These are phyloP conservation scores for Adelognathus sp. DNA, from an alignment of 2,888 invertebrate genomes.

Conservation along the genomic window DNA sequence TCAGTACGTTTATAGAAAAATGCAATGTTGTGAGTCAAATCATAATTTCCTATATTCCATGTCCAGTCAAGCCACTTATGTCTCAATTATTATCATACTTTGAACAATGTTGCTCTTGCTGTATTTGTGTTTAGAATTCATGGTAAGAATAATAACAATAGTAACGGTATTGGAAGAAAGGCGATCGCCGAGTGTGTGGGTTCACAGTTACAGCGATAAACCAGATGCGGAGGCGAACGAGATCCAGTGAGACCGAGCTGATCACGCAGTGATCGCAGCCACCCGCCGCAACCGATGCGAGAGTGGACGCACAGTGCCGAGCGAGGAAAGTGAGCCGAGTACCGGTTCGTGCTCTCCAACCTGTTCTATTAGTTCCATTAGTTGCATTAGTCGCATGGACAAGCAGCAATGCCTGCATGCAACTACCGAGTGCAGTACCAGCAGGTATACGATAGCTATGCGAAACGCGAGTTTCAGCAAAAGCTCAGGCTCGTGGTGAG, in stretches of 20 bases:
- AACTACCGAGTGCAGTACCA: too few species aligned
- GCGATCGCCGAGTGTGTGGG: background rate
- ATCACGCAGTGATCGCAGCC: conserved; percentile 59
- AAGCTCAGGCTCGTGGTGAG: conserved; percentile 24
- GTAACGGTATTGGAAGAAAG: conserved; percentile 2
- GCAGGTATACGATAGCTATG: background rate
- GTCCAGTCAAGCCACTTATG: too few species aligned
- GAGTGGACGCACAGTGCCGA: conserved; percentile 10
- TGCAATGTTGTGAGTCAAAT: too few species aligned
- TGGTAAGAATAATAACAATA: too few species aligned
- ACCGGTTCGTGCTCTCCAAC: conserved; percentile 59
- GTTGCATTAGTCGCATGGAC: conserved; percentile 34
- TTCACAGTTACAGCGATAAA: conserved; percentile 4
- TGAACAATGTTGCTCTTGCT: too few species aligned
- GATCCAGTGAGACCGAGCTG: conserved; percentile 28
- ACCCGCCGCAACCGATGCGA: conserved; percentile 50
- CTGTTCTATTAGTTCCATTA: conserved; percentile 52
- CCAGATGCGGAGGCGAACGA: conserved; percentile 54
- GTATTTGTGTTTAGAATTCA: too few species aligned
- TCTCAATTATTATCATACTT: too few species aligned
- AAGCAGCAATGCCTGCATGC: too few species aligned
- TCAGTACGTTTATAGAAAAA: too few species aligned
- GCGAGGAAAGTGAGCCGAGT: conserved; percentile 58
- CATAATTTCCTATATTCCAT: too few species aligned
- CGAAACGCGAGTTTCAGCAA: conserved; percentile 28